Conservation (phyloP, 2,888 invertebrate genomes). For the Plebejus anna region DNA sequence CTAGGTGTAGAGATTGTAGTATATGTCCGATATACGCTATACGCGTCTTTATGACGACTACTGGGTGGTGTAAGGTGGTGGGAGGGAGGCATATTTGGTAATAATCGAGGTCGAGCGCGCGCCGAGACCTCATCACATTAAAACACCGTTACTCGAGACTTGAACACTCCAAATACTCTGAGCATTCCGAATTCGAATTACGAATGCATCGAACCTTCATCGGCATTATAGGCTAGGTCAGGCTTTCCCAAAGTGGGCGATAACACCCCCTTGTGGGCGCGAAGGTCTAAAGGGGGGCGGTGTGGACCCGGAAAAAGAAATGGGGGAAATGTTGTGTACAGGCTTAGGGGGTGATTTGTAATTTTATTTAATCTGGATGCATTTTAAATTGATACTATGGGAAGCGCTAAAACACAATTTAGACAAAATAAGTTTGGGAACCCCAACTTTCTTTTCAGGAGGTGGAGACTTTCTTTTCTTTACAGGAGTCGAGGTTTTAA, state of each 20-base stretch:
- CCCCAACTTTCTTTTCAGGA: not conserved
- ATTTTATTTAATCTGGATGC: too few relatives aligned
- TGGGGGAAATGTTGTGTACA: too few relatives aligned
- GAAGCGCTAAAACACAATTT: too few relatives aligned
- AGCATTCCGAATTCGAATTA: not conserved
- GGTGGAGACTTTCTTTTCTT: too few relatives aligned
- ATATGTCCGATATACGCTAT: not conserved
- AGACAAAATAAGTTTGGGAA: too few relatives aligned
- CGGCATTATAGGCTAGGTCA: not conserved
- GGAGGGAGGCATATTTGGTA: not conserved
- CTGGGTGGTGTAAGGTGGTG: not conserved
- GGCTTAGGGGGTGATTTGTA: too few relatives aligned
- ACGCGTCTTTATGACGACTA: not conserved
- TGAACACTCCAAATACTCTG: not conserved
- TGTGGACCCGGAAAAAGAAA: too few relatives aligned
- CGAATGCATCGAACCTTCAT: not conserved
- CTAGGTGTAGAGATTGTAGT: not conserved
- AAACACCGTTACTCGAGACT: conserved; percentile 12
- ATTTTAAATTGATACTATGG: too few relatives aligned
- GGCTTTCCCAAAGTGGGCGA: too few relatives aligned
- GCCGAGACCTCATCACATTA: conserved; percentile 15
- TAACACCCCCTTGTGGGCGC: too few relatives aligned
- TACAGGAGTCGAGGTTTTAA: not conserved
- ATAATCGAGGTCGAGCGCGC: conserved; percentile 14
- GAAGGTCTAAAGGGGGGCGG: too few relatives aligned